phyloP scores from a whole-genome alignment of 2,113 vertebrate species.

The Aviceda subcristata region DNA sequence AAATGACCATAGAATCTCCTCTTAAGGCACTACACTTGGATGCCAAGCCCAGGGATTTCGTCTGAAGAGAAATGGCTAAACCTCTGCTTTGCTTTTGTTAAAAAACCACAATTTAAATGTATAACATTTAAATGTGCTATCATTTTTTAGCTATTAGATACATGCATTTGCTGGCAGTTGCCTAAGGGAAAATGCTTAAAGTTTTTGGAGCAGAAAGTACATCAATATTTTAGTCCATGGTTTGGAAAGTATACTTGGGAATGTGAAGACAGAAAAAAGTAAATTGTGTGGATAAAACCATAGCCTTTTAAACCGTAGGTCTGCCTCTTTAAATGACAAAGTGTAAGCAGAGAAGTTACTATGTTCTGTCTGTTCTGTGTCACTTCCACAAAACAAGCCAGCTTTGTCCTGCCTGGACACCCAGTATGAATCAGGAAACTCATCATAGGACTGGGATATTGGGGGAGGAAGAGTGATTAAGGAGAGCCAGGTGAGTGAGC shows the following conservation, averaged over 20 bases:
- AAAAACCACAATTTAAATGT: background rate
- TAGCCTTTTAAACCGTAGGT: background rate
- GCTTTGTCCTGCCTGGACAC: background rate
- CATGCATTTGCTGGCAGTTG: background rate
- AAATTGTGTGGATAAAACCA: background rate
- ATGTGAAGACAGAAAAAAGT: background rate
- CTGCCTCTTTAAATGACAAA: background rate
- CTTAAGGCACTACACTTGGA: background rate
- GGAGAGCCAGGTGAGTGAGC: background rate
- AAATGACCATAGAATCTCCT: background rate
- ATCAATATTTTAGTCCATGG: background rate
- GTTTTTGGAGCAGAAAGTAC: background rate
- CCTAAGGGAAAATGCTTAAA: background rate
- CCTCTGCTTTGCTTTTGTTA: background rate
- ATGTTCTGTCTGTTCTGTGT: background rate
- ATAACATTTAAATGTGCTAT: background rate
- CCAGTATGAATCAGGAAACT: background rate
- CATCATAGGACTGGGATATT: fast-evolving
- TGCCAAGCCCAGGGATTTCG: background rate
- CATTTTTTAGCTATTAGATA: background rate
- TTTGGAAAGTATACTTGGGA: background rate
- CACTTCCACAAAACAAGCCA: background rate
- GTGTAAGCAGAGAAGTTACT: background rate
- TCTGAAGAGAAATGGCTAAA: background rate
- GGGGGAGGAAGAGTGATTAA: too few species aligned